Evolutionary conservation across 2,888 invertebrate species (phyloP), one percentile per base, ranked within the genome.

Genomic region (Drosophila melanosoma): DNA sequence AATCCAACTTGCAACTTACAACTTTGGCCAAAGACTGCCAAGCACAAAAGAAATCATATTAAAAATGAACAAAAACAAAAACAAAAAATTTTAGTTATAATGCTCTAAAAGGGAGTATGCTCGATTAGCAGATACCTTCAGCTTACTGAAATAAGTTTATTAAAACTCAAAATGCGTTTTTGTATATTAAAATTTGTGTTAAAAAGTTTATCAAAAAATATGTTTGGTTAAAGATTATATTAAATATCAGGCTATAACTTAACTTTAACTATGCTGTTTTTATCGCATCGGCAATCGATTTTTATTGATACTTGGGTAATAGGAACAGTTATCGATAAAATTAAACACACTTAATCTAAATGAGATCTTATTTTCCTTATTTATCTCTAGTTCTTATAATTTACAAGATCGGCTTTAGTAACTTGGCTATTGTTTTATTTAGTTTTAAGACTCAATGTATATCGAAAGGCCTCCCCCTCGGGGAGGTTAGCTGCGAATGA

Each of bases 21-120:
- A 58, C 32, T 72, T 68, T 67, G 49, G 57, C 68, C 66, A 33
- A 35, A 59, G 65, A 59, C 52, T 56, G 60, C 69, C 67, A 52
- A 52, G 52, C 60, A 74, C 59, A 74, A 85, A 77, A 69, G 74
- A 80, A 87, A 81, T 87, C 85, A 81, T 79, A 85, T 85, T 87
- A 81, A 83, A 85, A 84, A 81, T 71, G 79, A 73, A 81, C 82
- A 69, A 80, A 78, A 78, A 74, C 61, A 56, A 29, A 70, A 71
- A 64, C 6, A 58, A 60, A 49, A 26, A n/a, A 1, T 32, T 38
- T 38, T 7, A 29, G 26, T 29, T 38, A 29, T n/a, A 26, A 4
- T 45, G 45, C 8, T 23, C 2, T 8, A 8, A 23, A 15, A 23
- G 12, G 23, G 45, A 15, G 8, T 45, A 29, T 29, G 15, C 4